phyloP scores from a whole-genome alignment of 2,888 invertebrate species.

The Cheilosia impressa region DNA sequence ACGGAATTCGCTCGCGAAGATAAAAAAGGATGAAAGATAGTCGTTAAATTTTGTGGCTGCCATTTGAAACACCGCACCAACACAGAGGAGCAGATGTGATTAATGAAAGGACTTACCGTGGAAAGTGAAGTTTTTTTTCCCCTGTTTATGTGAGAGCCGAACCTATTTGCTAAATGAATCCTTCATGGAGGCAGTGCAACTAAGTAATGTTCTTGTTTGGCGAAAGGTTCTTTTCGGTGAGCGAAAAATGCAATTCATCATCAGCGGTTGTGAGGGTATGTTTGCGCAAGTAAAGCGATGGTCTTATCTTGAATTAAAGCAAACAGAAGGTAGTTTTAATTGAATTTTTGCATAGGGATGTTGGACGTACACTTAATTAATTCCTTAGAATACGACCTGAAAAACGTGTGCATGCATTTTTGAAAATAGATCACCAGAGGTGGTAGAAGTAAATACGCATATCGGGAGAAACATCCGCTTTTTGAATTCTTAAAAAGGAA shows the following conservation, averaged over 20 bases:
- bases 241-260: slow-evolving; percentile 29
- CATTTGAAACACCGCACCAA: slow-evolving; percentile 55
- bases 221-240: background rate
- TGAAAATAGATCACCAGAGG: too few species aligned
- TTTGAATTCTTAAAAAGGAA: too few species aligned
- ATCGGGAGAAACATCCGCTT: too few species aligned
- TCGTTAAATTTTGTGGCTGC: slow-evolving; percentile 63
- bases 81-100: slow-evolving; percentile 62
- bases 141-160: background rate
- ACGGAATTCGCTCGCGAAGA: slow-evolving; percentile 10
- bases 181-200: background rate
- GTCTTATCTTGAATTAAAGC: background rate
- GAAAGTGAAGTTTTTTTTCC: slow-evolving; percentile 5
- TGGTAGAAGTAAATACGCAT: too few species aligned
- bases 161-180: background rate
- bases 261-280: slow-evolving; percentile 12
- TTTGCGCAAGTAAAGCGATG: background rate
- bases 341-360: slow-evolving; percentile 7
- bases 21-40: slow-evolving; percentile 47
- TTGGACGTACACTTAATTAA: background rate
- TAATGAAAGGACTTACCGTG: slow-evolving; percentile 53
- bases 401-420: too few species aligned
- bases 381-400: too few species aligned
- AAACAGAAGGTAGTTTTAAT: slow-evolving; percentile 24
- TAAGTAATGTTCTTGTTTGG: background rate